Evolutionary conservation across 2,888 invertebrate species (phyloP), one percentile per base, ranked within the genome.

Genomic region (Cantharis rufa): DNA sequence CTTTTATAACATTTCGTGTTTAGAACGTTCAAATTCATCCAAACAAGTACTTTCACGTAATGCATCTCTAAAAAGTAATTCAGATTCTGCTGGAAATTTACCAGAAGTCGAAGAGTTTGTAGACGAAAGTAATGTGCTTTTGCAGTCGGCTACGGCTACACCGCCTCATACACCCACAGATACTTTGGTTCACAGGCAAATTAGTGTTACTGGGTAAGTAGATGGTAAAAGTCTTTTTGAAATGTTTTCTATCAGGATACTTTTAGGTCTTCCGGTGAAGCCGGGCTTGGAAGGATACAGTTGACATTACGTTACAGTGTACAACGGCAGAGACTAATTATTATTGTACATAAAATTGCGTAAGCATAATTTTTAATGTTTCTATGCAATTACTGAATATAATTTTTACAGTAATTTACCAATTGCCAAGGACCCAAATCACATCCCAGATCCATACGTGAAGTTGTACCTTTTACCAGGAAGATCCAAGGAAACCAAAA

Each of bases 291-390:
- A 0, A 92, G 95, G 79, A 94, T 98, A 79, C 93, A 97, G 86
- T 86, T 98, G 69, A 95, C 97, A 0, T 89, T 98, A 63, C 92
- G 95, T 72, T 98, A 97, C 89, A 96, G 95, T 84, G 91, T 93
- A 72, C 94, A 93, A 83, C 91, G 96, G 71, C 96, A 97, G 88
- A 93, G 94, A 78, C 90, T 98, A 15, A 92, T 94, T 72, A 91
- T 97, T 32, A 94, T 95, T 11, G 93, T 98, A 1, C 97, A 98
- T 87, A 96, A 96, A 90, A 94, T 97, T 81, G 92, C 93, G 96
- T 96, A 91, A 92, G 95, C 91, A 27, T 70, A 62, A 69, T 64
- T 70, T 62, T 69, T 9, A 9, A 7, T 48, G n/a, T 48, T 48
- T 48, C 7, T 48, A 7, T n/a, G n/a, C n/a, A 7, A n/a, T 48